Base-by-base conservation (phyloP, 1,140 invertebrate species). In the Euura lappo region DNA sequence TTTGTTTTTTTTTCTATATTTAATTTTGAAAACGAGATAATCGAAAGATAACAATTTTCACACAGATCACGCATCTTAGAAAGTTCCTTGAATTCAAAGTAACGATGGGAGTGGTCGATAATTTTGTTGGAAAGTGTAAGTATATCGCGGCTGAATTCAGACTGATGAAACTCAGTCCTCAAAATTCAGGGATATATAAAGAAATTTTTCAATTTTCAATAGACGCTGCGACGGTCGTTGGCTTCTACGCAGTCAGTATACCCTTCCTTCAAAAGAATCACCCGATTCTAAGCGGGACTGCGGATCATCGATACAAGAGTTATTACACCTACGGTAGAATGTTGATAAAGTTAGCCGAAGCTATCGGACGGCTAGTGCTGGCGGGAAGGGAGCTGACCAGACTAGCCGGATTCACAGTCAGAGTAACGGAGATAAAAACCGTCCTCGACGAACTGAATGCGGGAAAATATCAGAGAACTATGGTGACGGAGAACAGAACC, bases 241-340 rank as follows among this genome's bases (percentile, higher is more conserved):
- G 98, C 68, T 99, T 99, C 88, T 94, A 95, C 81, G 94, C 97
- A 0, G 97, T 99, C 1, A 97, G 96, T 72, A 89, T 97, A 68
- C 98, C 98, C 10, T 99, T 99, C 88, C 93, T 99, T 80, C 90
- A 93, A 45, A 87, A 90, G 11, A 89, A 91, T 70, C 93, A 94
- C 85, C 88, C 90, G 2, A 74, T 93, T 66, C 85, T 95, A 3
- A 88, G 91, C 0, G 89, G 87, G 3, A 75, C 75, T 6, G 46
- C 88, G 2, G 84, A 88, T 64, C 88, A 90, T 77, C 81, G 89
- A 68, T 91, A 90, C 43, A 86, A 94, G 88, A 91, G 95, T 80
- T 99, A 99, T 82, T 99, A 99, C 85, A 97, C 95, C 10, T 97
- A 95, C 87, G 98, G 98, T 0, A 90, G 98, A 11, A 99, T 99